These are phyloP conservation scores for Ophioninae sp. DNA, from an alignment of 2,888 invertebrate species.

Conservation along the genomic window DNA sequence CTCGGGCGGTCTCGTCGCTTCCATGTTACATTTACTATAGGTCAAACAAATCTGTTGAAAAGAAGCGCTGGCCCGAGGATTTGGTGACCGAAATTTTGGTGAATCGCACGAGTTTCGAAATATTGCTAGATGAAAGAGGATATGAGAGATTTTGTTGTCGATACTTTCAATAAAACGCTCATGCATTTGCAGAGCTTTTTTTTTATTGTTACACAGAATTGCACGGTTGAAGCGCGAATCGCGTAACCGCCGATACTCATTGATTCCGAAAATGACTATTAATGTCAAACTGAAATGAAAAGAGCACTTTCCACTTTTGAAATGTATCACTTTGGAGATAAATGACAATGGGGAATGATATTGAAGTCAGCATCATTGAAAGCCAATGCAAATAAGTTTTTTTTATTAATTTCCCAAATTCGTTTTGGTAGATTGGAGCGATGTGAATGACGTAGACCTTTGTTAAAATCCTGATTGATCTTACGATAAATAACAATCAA, in stretches of 20 bases:
- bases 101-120: neutral
- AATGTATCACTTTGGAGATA: neutral
- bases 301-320: neutral
- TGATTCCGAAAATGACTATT: neutral
- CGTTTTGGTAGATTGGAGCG: no score
- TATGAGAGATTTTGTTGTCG: neutral
- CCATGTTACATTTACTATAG: conserved; percentile 18
- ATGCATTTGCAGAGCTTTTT: neutral
- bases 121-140: neutral
- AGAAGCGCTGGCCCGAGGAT: neutral
- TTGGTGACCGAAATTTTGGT: conserved; percentile 4
- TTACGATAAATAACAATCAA: no score
- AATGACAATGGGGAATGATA: neutral
- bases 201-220: neutral
- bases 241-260: neutral
- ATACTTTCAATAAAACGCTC: neutral
- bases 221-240: neutral
- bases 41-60: neutral
- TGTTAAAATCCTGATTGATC: no score
- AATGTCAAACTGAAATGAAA: neutral
- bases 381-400: no score
- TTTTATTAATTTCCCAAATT: no score
- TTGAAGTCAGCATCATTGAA: no score
- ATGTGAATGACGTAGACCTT: no score
- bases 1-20: conserved; percentile 5